These are phyloP conservation scores for Spermophilus dauricus DNA, from an alignment of 2,113 vertebrate species.

Conservation along the genomic window DNA sequence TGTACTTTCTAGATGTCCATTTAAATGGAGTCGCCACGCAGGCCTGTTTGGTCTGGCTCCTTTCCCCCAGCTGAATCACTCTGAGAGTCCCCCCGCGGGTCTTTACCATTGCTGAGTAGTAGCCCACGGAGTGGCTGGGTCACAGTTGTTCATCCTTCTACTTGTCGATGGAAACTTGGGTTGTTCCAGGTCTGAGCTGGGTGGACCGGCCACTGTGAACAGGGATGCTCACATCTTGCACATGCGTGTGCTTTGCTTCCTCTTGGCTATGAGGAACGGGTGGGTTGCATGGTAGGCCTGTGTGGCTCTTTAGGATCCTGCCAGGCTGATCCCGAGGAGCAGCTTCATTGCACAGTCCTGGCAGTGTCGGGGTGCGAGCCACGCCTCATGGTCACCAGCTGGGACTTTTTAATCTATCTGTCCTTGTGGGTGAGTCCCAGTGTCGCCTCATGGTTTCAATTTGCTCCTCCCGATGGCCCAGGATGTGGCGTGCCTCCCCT, in stretches of 20 bases:
- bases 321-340: not conserved
- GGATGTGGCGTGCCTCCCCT: no score
- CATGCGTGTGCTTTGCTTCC: no score
- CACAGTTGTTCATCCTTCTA: no score
- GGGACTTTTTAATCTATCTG: rapidly evolving
- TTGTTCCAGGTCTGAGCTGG: no score
- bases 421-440: rapidly evolving
- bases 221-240: no score
- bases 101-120: not conserved
- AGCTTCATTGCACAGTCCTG: not conserved
- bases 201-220: no score
- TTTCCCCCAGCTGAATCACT: no score
- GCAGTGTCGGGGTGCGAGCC: no score
- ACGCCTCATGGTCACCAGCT: rapidly evolving
- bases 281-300: not conserved
- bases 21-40: no score
- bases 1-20: not conserved
- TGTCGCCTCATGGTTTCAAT: not conserved
- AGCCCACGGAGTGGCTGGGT: not conserved
- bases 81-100: not conserved
- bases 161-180: no score
- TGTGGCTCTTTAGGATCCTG: not conserved
- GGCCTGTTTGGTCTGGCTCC: not conserved
- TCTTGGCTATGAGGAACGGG: not conserved
- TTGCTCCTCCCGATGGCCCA: not conserved